Evolutionary conservation across 2,888 invertebrate species (phyloP).

Genomic region (Laspeyria flexula): DNA sequence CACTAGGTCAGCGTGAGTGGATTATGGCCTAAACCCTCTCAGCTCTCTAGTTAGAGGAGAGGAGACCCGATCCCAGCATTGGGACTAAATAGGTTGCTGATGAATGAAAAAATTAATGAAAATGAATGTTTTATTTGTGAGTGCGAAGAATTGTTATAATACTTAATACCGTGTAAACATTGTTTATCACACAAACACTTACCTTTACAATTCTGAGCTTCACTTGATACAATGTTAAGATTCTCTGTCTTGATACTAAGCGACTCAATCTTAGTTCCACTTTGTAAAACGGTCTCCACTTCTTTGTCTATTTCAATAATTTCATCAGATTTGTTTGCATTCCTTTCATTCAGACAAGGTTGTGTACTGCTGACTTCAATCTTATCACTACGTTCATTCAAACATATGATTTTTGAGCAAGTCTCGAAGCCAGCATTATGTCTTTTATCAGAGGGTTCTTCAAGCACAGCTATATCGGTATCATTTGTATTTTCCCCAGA

Average conservation of each 20-base stretch:
- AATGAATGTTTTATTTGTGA: too few relatives aligned
- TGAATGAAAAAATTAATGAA: too few relatives aligned
- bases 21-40: too few relatives aligned
- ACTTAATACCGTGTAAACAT: too few relatives aligned
- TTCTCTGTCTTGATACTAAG: constrained; percentile 78
- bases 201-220: constrained; percentile 78
- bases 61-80: too few relatives aligned
- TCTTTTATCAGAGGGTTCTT: constrained; percentile 69
- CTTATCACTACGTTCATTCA: constrained; percentile 61
- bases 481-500: constrained; percentile 82
- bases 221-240: constrained; percentile 72
- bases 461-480: constrained; percentile 73
- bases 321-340: constrained; percentile 54
- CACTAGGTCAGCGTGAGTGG: too few relatives aligned
- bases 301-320: constrained; percentile 80
- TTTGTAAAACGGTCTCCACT: constrained; percentile 80
- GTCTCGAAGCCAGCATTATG: constrained; percentile 57
- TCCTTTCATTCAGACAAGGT: constrained; percentile 73
- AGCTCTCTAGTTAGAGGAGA: too few relatives aligned
- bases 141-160: too few relatives aligned
- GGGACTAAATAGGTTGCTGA: too few relatives aligned
- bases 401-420: constrained; percentile 55
- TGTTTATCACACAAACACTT: constrained; percentile 10
- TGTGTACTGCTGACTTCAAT: constrained; percentile 81
- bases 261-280: constrained; percentile 80